Evolutionary conservation across 1,140 invertebrate species (phyloP).

Genomic region (Chelonus insularis): DNA sequence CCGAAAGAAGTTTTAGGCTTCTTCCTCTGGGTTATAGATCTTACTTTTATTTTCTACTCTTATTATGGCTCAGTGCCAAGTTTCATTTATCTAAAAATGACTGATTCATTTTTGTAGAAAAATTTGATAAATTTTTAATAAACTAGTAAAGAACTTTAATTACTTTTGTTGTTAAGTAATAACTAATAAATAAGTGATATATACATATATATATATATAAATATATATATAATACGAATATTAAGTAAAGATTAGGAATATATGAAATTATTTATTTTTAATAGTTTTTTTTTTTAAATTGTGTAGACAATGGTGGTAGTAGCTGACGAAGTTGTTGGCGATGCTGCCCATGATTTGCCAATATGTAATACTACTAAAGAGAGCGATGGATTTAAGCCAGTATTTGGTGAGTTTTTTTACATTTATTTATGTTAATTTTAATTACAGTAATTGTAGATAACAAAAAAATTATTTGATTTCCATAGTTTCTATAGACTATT

Average conservation of each 20-base stretch:
- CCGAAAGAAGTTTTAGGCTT: conserved; percentile 37
- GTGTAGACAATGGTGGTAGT: conserved; percentile 15
- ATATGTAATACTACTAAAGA: neutral
- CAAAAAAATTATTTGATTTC: too few species aligned
- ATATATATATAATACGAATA: too few species aligned
- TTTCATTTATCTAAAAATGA: conserved; percentile 35
- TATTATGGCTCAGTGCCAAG: conserved; percentile 35
- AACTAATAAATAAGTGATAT: too few species aligned
- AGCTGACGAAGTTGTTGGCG: neutral
- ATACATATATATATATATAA: too few species aligned
- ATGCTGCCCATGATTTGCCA: conserved; percentile 4
- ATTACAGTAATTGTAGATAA: too few species aligned
- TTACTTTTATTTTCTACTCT: conserved; percentile 41
- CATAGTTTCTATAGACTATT: too few species aligned
- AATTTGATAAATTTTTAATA: too few species aligned
- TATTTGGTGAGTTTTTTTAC: neutral
- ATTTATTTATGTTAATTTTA: neutral
- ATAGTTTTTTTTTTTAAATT: too few species aligned
- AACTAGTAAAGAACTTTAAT: too few species aligned
- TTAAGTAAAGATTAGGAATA: too few species aligned
- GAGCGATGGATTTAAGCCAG: neutral
- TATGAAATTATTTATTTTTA: too few species aligned
- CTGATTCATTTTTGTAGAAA: conserved; percentile 21
- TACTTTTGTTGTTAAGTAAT: too few species aligned
- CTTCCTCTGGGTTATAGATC: conserved; percentile 44